Conservation (phyloP, 1,140 invertebrate genomes). For the Drosophila subobscura region DNA sequence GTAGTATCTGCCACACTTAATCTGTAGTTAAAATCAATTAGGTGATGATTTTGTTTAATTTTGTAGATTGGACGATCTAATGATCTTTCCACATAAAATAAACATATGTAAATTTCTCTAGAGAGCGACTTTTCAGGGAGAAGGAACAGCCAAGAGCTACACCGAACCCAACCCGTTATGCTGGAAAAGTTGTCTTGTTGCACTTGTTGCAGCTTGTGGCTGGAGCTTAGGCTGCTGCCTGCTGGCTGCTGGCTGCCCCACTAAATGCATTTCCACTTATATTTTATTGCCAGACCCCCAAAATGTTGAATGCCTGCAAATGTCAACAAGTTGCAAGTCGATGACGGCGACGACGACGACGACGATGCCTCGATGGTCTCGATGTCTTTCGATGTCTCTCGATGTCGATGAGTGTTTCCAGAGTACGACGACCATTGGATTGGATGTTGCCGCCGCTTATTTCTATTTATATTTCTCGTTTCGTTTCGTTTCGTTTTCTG, state of each 20-base stretch:
- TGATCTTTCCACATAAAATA: too few relatives aligned
- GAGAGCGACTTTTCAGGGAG: not conserved
- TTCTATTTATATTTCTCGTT: slow-evolving; percentile 53
- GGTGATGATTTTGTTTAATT: too few relatives aligned
- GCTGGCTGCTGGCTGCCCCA: slow-evolving; percentile 54
- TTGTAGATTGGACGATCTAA: too few relatives aligned
- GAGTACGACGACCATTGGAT: slow-evolving; percentile 15
- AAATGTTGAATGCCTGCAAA: slow-evolving; percentile 59
- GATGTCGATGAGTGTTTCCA: slow-evolving; percentile 59
- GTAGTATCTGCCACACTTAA: too few relatives aligned
- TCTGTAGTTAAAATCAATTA: too few relatives aligned
- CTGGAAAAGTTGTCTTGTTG: slow-evolving; percentile 46
- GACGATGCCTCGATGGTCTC: slow-evolving; percentile 26
- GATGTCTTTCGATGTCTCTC: slow-evolving; percentile 18
- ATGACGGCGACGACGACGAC: slow-evolving; percentile 10
- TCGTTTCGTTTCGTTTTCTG: slow-evolving; percentile 12
- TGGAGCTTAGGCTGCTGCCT: not conserved
- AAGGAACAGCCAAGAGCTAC: slow-evolving; percentile 15
- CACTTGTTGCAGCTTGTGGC: slow-evolving; percentile 62
- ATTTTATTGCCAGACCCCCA: slow-evolving; percentile 62
- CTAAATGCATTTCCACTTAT: slow-evolving; percentile 74
- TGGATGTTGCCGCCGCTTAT: slow-evolving; percentile 46
- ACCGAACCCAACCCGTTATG: slow-evolving; percentile 44
- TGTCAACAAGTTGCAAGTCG: slow-evolving; percentile 70
- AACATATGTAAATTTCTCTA: too few relatives aligned